Evolutionary conservation across 2,797 vertebrate species (phyloP).

Genomic region (Valencia hispanica): DNA sequence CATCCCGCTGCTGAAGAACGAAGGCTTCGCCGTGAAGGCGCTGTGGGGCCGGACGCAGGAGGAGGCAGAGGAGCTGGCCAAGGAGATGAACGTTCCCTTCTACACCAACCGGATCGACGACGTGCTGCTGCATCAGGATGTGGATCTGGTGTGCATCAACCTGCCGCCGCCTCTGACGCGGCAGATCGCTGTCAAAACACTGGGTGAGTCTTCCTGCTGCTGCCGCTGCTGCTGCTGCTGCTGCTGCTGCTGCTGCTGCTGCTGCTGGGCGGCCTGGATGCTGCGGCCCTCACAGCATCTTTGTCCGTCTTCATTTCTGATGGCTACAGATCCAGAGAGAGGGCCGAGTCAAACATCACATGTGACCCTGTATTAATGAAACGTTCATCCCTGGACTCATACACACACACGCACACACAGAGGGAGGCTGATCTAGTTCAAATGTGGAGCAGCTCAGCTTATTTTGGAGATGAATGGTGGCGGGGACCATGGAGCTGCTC

Average conservation of each 20-base stretch:
- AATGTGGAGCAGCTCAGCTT: background rate
- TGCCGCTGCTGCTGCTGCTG: background rate
- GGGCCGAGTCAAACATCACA: background rate
- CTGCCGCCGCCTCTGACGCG: slow-evolving; percentile 94
- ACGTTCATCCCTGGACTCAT: background rate
- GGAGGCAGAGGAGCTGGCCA: slow-evolving; percentile 97
- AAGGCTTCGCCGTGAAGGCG: slow-evolving; percentile 94
- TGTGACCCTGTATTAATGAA: background rate
- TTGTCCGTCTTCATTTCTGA: background rate
- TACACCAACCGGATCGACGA: slow-evolving; percentile 98
- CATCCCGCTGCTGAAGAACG: slow-evolving; percentile 93
- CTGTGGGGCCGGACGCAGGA: slow-evolving; percentile 97
- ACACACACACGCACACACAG: background rate
- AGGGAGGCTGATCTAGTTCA: background rate
- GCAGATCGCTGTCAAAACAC: slow-evolving; percentile 96
- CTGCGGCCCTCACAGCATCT: slow-evolving; percentile 28
- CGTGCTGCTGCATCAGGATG: slow-evolving; percentile 96
- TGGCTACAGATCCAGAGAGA: background rate
- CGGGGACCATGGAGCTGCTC: slow-evolving; percentile 35
- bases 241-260: background rate
- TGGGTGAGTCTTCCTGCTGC: slow-evolving; percentile 86
- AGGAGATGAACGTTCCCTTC: slow-evolving; percentile 97
- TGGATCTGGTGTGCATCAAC: slow-evolving; percentile 97
- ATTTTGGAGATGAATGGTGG: slow-evolving; percentile 31
- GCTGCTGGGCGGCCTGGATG: slow-evolving; percentile 9